A percentile compares a stretch with the other conserved stretches of the same genome.
Evolutionary conservation across 2,797 vertebrate genomes (phyloP).

Genomic region (Hipposideros larvatus): DNA sequence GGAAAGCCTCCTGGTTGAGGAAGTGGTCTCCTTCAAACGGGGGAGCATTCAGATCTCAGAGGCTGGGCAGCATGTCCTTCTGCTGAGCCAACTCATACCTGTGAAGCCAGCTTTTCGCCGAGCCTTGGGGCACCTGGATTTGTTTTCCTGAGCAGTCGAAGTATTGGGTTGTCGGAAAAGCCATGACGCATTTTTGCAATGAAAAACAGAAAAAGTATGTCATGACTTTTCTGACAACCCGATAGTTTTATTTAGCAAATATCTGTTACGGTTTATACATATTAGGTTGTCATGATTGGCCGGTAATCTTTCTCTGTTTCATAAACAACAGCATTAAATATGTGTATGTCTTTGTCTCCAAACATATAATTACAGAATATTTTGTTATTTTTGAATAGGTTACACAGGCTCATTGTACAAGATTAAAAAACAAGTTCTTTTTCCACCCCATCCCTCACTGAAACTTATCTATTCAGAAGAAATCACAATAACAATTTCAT

Average conservation of each 20-base stretch:
- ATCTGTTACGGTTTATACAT: background rate
- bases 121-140: background rate
- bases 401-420: background rate
- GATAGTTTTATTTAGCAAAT: background rate
- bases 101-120: background rate
- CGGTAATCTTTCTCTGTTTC: background rate
- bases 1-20: background rate
- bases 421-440: background rate
- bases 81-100: background rate
- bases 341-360: background rate
- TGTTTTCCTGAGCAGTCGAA: background rate
- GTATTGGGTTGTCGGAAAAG: background rate
- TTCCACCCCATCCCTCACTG: no score
- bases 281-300: background rate
- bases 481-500: background rate
- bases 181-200: no score
- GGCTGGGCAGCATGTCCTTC: background rate
- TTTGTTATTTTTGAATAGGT: slow-evolving; percentile 33
- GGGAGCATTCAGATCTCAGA: background rate
- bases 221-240: no score
- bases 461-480: background rate
- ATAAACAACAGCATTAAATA: background rate
- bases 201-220: no score
- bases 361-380: slow-evolving; percentile 24
- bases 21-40: background rate